phyloP scores from a whole-genome alignment of 1,140 invertebrate species.

The Cotesia typhae region DNA sequence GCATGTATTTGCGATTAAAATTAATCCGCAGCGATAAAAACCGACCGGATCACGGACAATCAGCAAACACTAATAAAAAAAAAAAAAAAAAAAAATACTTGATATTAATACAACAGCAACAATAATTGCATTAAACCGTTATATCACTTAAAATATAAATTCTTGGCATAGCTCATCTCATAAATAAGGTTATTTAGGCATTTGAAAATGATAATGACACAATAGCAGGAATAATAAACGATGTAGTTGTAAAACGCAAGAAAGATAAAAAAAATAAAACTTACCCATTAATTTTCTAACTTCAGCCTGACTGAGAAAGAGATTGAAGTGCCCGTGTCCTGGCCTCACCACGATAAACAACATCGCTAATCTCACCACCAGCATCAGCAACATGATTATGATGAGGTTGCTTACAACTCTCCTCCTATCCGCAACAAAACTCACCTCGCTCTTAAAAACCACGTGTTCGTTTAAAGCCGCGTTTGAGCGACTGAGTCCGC shows the following conservation, averaged over 20 bases:
- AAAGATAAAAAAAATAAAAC: slow-evolving; percentile 36
- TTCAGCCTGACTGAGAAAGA: slow-evolving; percentile 62
- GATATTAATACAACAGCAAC: no score
- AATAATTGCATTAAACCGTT: no score
- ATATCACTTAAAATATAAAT: no score
- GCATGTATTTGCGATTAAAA: no score
- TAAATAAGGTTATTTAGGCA: no score
- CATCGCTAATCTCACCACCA: slow-evolving; percentile 51
- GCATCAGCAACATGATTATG: slow-evolving; percentile 34
- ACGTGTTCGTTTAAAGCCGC: slow-evolving; percentile 18
- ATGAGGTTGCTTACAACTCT: no score
- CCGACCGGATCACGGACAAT: no score
- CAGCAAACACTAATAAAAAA: no score
- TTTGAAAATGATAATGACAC: no score
- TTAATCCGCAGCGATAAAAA: no score
- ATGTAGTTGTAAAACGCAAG: slow-evolving; percentile 21
- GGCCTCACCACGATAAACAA: slow-evolving; percentile 49
- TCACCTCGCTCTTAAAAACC: background rate
- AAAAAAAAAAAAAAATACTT: no score
- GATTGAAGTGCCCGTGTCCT: slow-evolving; percentile 59
- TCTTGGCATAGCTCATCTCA: no score
- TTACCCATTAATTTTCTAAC: slow-evolving; percentile 64
- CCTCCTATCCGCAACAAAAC: background rate
- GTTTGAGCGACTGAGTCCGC: background rate
- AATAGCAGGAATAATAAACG: background rate